These are phyloP conservation scores for Drosophila mayaguana DNA, from an alignment of 2,888 invertebrate genomes.

Conservation along the genomic window DNA sequence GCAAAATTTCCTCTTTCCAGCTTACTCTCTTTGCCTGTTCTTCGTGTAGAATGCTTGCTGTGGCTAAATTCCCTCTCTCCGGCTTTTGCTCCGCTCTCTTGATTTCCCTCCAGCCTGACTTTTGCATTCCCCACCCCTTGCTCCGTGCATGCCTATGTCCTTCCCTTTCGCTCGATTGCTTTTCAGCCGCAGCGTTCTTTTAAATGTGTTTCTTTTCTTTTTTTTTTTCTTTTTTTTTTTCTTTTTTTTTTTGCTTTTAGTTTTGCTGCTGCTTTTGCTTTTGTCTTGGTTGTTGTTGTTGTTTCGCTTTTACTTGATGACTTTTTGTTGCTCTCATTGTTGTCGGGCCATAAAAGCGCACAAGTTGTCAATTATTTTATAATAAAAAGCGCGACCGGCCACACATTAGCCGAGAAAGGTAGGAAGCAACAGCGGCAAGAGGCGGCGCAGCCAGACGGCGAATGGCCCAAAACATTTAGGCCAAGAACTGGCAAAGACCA, in stretches of 20 bases:
- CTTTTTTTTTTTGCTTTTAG: not conserved
- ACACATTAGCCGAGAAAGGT: slow-evolving; percentile 37
- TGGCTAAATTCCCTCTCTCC: not conserved
- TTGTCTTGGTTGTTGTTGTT: slow-evolving; percentile 32
- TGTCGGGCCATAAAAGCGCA: slow-evolving; percentile 57
- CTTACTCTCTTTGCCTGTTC: not conserved
- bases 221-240: no score
- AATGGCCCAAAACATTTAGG: slow-evolving; percentile 65
- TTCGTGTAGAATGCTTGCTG: not conserved
- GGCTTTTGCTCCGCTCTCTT: not conserved
- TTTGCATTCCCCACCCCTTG: not conserved
- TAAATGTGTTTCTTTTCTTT: not conserved
- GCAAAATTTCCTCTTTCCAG: not conserved
- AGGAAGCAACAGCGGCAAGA: slow-evolving; percentile 4
- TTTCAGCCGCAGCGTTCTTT: slow-evolving; percentile 5
- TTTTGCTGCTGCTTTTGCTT: slow-evolving; percentile 39
- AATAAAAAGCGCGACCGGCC: slow-evolving; percentile 55
- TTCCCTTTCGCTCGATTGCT: slow-evolving; percentile 37
- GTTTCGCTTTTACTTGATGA: slow-evolving; percentile 62
- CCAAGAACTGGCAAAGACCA: slow-evolving; percentile 68
- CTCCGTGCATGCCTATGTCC: not conserved
- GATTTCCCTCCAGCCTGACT: not conserved
- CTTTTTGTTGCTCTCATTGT: slow-evolving; percentile 64
- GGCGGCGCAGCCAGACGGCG: slow-evolving; percentile 8
- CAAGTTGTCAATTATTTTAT: slow-evolving; percentile 79